A percentile compares a stretch with the other conserved stretches of the same genome.
Conservation (phyloP, 2,113 vertebrate genomes). For the Cheirogaleus medius region DNA sequence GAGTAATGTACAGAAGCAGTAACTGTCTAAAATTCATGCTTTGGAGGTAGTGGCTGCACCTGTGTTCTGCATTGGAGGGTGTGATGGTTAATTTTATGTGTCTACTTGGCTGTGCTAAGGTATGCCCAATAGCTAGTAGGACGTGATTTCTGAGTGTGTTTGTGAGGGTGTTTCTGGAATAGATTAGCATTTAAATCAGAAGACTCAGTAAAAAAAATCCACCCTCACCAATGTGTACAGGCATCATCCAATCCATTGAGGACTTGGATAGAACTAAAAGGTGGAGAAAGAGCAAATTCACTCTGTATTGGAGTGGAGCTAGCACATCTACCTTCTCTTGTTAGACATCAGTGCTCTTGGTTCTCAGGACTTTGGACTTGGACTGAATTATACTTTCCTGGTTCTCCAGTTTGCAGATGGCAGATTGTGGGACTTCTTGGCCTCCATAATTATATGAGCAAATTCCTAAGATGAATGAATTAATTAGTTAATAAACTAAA, state of each 20-base stretch:
- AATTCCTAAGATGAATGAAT: not conserved
- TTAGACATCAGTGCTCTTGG: not conserved
- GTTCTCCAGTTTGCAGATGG: not conserved
- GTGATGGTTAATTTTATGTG: not conserved
- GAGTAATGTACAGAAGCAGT: not conserved
- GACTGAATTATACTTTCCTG: not conserved
- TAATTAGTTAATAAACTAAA: not conserved
- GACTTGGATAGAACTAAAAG: not conserved
- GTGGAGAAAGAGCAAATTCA: not conserved
- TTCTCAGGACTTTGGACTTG: not conserved
- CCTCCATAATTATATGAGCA: not conserved
- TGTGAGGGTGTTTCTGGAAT: not conserved
- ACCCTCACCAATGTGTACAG: not conserved
- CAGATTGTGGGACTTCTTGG: not conserved
- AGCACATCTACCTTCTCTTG: not conserved
- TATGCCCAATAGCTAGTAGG: not conserved
- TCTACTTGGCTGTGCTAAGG: not conserved
- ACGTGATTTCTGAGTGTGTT: not conserved
- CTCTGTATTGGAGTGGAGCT: not conserved
- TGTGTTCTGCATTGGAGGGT: not conserved
- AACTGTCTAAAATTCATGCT: not conserved
- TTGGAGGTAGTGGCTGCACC: not conserved
- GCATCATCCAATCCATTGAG: not conserved
- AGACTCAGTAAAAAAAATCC: not conserved
- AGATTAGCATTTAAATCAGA: not conserved